These are phyloP conservation scores for Phalangium opilio DNA, from an alignment of 2,888 invertebrate genomes.

Conservation along the genomic window DNA sequence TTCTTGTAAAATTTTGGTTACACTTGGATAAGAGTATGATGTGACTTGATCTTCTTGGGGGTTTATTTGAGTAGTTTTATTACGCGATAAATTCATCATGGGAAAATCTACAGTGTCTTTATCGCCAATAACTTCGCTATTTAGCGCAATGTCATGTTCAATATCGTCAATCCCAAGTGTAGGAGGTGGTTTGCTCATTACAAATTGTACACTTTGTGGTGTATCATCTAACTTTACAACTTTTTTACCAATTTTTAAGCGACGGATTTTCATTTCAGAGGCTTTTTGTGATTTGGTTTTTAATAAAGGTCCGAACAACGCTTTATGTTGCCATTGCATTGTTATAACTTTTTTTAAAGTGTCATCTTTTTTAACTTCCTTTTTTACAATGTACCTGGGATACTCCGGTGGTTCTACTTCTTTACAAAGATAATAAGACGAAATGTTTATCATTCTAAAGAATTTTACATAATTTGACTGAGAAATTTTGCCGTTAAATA, in stretches of 20 bases:
- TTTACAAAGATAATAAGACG: too few relatives aligned
- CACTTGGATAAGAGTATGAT: conserved; percentile 25
- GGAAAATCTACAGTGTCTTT: conserved; percentile 8
- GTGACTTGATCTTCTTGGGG: background rate
- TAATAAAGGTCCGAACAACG: conserved; percentile 8
- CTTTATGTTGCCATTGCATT: conserved; percentile 18
- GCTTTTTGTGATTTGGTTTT: background rate
- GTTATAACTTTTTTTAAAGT: too few relatives aligned
- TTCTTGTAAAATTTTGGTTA: conserved; percentile 47
- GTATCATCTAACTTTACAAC: background rate
- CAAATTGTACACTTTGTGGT: too few relatives aligned
- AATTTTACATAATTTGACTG: too few relatives aligned
- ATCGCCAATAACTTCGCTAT: background rate
- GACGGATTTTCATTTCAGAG: background rate
- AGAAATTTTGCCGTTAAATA: too few relatives aligned
- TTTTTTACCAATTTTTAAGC: background rate
- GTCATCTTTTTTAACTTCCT: too few relatives aligned
- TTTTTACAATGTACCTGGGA: too few relatives aligned
- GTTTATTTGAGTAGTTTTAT: background rate
- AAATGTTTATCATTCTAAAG: too few relatives aligned
- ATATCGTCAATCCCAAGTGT: background rate
- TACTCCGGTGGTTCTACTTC: too few relatives aligned
- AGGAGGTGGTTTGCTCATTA: background rate
- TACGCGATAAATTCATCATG: conserved; percentile 2
- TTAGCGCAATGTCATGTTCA: background rate